Base-by-base conservation (phyloP, 2,888 invertebrate genomes). In the Blera fallax region DNA sequence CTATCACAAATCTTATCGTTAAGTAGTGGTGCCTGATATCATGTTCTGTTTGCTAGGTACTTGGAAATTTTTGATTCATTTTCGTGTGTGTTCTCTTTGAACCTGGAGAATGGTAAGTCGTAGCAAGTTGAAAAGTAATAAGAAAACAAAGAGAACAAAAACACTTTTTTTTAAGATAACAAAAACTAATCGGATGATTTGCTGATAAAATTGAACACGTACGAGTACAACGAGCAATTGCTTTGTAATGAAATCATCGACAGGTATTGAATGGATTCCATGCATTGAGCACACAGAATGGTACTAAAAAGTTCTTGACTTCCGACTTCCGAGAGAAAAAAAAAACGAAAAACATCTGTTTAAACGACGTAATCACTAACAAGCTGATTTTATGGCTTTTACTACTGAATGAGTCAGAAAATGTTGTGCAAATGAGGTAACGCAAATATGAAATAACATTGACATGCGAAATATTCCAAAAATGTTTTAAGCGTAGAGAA, bases 1-100 rank as follows among this genome's bases (percentile, higher is more conserved):
- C 50, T 83, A 78, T 56, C 83, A 62, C 16, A 14, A 54, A 58
- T 52, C 83, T 83, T 73, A 83, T 83, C 83, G 52, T 32, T 43
- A n/a, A 27, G 32, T 43, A 29, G 37, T 43, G 14, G 37, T 58
- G 67, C 27, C 6, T 16, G 78, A 78, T 78, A 74, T 69, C 16
- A 80, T 40, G 11, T 32, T 48, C 14, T 8, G 27, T 45, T 29
- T 24, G 50, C 11, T 34, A 11, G 18, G 43, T 54, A 37, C 24
- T n/a, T 43, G 10, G 27, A 29, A 29, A 8, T 34, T 45, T 70
- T 56, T 37, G 34, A 1, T 16, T n/a, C 34, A 10, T 7, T 24
- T 67, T 52, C 21, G 24, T n/a, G 29, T 56, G 14, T 11, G 14
- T 14, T 29, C 29, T 40, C 62, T 62, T 67, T 18, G 27, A 32